Conservation (phyloP, 2,888 invertebrate species). For the Acanthococcus lagerstroemiae region DNA sequence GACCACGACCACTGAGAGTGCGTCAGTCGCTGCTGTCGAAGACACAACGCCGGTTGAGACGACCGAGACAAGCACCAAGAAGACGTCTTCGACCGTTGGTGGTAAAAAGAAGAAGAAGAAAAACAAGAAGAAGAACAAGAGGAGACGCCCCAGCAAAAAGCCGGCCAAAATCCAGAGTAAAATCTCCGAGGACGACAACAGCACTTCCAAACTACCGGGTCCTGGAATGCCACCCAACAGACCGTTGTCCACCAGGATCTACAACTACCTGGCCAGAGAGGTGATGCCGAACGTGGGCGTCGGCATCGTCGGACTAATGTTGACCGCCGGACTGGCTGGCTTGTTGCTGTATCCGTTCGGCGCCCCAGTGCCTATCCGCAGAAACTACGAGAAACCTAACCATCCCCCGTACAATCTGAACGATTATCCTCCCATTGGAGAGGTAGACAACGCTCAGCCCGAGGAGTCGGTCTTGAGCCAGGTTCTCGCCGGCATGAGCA, state of each 20-base stretch:
- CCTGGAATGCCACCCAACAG: slow-evolving; percentile 45
- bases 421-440: slow-evolving; percentile 49
- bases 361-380: slow-evolving; percentile 41
- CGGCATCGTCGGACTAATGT: slow-evolving; percentile 61
- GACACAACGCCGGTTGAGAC: slow-evolving; percentile 31
- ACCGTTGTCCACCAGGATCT: slow-evolving; percentile 61
- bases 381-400: slow-evolving; percentile 35
- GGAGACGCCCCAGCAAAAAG: slow-evolving; percentile 42
- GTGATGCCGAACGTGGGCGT: slow-evolving; percentile 73
- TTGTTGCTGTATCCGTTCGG: slow-evolving; percentile 65
- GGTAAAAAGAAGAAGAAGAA: slow-evolving; percentile 40
- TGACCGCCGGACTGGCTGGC: slow-evolving; percentile 63
- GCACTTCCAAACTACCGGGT: slow-evolving; percentile 41
- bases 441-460: slow-evolving; percentile 46
- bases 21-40: slow-evolving; percentile 32
- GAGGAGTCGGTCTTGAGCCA: slow-evolving; percentile 69
- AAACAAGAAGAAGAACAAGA: slow-evolving; percentile 41
- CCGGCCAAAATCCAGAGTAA: slow-evolving; percentile 43
- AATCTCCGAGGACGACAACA: slow-evolving; percentile 41
- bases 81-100: slow-evolving; percentile 34
- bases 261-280: slow-evolving; percentile 66
- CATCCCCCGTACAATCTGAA: slow-evolving; percentile 51
- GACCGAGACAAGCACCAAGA: slow-evolving; percentile 39
- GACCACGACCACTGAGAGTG: slow-evolving; percentile 20
- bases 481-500: slow-evolving; percentile 59